phyloP scores from a whole-genome alignment of 1,140 invertebrate species.

The Ganaspis sp. region DNA sequence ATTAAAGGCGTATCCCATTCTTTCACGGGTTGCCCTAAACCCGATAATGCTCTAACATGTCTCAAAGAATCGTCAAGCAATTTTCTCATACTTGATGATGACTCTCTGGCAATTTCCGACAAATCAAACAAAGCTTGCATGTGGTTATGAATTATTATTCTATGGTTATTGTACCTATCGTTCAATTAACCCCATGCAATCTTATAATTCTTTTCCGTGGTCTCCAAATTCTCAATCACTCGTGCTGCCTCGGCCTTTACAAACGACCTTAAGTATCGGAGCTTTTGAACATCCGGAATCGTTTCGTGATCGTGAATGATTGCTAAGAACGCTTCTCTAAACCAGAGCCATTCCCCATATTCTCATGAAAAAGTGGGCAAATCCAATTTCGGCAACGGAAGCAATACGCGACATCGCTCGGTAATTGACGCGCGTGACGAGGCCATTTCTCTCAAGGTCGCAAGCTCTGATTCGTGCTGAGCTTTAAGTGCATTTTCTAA shows the following conservation, averaged over 20 bases:
- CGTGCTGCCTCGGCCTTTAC: no score
- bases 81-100: constrained; percentile 49
- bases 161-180: constrained; percentile 65
- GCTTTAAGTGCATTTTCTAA: neutral
- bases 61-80: constrained; percentile 63
- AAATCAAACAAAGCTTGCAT: constrained; percentile 56
- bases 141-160: constrained; percentile 62
- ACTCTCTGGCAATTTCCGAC: constrained; percentile 50
- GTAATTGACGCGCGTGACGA: no score
- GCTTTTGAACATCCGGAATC: constrained; percentile 56
- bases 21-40: constrained; percentile 53
- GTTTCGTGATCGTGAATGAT: constrained; percentile 54
- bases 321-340: constrained; percentile 57
- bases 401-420: neutral
- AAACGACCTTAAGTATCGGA: no score
- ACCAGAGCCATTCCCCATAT: constrained; percentile 60
- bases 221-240: constrained; percentile 58
- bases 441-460: no score
- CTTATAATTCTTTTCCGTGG: constrained; percentile 63
- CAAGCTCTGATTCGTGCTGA: neutral
- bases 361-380: constrained; percentile 56
- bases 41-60: constrained; percentile 60
- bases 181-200: constrained; percentile 63
- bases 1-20: constrained; percentile 62
- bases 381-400: constrained; percentile 55